Evolutionary conservation across 1,140 invertebrate species (phyloP), one percentile per base, ranked within the genome.

Genomic region (Megathymus violae): DNA sequence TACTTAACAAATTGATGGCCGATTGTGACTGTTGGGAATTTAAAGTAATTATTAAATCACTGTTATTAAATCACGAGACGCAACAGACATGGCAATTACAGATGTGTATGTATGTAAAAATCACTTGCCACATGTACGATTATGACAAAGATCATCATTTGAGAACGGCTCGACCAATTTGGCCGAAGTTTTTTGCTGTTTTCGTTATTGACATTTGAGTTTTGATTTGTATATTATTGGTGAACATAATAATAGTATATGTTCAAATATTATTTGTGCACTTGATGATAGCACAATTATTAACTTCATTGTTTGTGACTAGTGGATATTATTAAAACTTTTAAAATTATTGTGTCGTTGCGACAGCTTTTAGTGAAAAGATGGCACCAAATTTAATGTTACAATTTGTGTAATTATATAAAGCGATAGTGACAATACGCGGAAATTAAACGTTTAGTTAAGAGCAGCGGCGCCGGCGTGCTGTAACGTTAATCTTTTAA

Each of bases 371-470:
- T 15, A 34, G 25, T 31, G n/a, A 46, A 59, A 27, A 22, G 41
- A 34, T 15, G 40, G 11, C 25, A 10, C 25, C 25, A 58, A 11
- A 43, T 3, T 44, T 46, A 44, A 27, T 46, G 25, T 47, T 13
- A 3, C 43, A n/a, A 22, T 59, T 47, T 36, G 43, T 36, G 16
- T 14, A 59, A 11, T n/a, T n/a, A n/a, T n/a, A 47, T 31, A n/a
- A 47, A 13, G 56, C 31, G 56, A 59, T 59, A 19, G 56, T 59
- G 44, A 47, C 56, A 47, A n/a, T 22, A 59, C 56, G 56, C 56
- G 56, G 56, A 59, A 59, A 59, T 59, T 58, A 34, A 58, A 58
- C 13, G 56, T 59, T 59, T 25, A 17, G 27, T 22, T 34, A 34
- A 34, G 14, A 34, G 2, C n/a, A 34, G 31, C 15, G 44, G 2